phyloP scores from a whole-genome alignment of 2,888 invertebrate genomes.

The Nemotelus nigrinus region DNA sequence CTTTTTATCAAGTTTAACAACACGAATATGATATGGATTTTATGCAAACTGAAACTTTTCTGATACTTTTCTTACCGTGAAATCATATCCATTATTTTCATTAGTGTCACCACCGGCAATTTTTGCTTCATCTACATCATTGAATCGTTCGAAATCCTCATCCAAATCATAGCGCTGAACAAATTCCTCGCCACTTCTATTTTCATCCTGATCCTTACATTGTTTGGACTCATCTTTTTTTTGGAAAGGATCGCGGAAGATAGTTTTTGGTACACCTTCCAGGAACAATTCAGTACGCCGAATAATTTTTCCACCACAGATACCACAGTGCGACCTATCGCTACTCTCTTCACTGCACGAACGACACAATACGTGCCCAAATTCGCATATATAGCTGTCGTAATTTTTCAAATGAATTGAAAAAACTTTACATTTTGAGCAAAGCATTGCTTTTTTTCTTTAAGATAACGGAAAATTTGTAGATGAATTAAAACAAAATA shows the following conservation, averaged over 20 bases:
- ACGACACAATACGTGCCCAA: constrained; percentile 46
- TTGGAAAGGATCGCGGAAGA: constrained; percentile 4
- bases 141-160: neutral
- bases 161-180: neutral
- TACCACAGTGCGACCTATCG: constrained; percentile 7
- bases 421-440: constrained; percentile 48
- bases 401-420: constrained; percentile 49
- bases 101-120: too few relatives aligned
- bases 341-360: constrained; percentile 8
- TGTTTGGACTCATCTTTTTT: neutral
- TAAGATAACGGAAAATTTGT: neutral
- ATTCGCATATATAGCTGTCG: constrained; percentile 47
- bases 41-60: too few relatives aligned
- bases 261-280: constrained; percentile 43
- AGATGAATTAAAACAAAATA: neutral
- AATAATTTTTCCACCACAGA: constrained; percentile 39
- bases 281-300: constrained; percentile 39
- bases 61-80: too few relatives aligned
- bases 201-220: neutral
- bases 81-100: too few relatives aligned
- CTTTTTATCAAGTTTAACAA: too few relatives aligned
- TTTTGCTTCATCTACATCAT: neutral
- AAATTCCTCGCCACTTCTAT: neutral
- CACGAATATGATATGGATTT: too few relatives aligned
- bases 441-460: constrained; percentile 40